Base-by-base conservation (phyloP, 1,140 invertebrate species). In the Drosophila ananassae region DNA sequence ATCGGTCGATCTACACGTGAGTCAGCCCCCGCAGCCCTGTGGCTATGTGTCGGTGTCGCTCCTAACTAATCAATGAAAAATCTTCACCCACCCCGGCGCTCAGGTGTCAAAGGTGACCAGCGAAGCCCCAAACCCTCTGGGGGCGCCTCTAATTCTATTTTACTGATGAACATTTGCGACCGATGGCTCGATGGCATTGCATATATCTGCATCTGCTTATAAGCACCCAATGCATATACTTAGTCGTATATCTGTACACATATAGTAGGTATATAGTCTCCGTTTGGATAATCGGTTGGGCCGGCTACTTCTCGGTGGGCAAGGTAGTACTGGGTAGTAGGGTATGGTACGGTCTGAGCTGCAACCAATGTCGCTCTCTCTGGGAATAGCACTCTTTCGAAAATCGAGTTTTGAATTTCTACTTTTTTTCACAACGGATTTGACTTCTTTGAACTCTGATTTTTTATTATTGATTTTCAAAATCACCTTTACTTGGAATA, bases 21-120 rank as follows among this genome's bases (percentile, higher is more conserved):
- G 21, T 50, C 51, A 55, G 52, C 44, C 72, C 10, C 13, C 17
- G 3, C 4, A 37, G 34, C 10, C 34, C 8, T 10, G 8, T 32
- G 9, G 2, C 8, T 41, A 13, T 28, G 4, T 13, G 8, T 17
- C 17, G 17, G 17, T 21, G 13, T 44, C 13, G 41, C 13, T 44
- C 4, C 13, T 2, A 58, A 58, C 48, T 80, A 64, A 77, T 81
- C 60, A 78, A 75, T 82, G 64, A 71, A 71, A 37, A 46, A 74
- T 77, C 46, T 10, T 2, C 63, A 39, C 32, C 32, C 28, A 32
- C 34, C 21, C 13, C 37, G 0, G 17, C 17, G 28, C 28, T 17
- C 44, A 28, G 48, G 48, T 46, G 60, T 68, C 77, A 77, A 57
- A 73, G 48, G 57, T 62, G 73, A 39, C 39, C 13, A 7, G 7